These are phyloP conservation scores for Zoanthus sociatus DNA, from an alignment of 92 coral and sea anemone species.

Conservation along the genomic window DNA sequence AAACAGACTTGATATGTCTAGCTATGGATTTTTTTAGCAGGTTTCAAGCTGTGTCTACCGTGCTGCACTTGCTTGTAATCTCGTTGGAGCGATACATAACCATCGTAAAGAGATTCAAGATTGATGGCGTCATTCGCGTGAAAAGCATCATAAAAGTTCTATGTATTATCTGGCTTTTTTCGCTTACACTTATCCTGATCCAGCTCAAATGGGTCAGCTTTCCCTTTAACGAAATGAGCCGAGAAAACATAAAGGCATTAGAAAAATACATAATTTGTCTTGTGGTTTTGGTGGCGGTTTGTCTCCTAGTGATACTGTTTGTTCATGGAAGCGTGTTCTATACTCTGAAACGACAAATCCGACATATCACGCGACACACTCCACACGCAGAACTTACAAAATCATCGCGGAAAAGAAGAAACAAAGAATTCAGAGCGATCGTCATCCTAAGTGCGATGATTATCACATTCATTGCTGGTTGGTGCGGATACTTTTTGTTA, in stretches of 20 bases:
- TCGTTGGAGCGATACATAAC: constrained; percentile 66
- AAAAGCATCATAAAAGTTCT: constrained; percentile 30
- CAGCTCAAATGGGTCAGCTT: constrained; percentile 60
- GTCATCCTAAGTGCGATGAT: constrained; percentile 58
- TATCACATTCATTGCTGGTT: constrained; percentile 53
- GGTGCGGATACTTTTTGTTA: constrained; percentile 54
- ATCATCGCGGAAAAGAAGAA: constrained; percentile 33
- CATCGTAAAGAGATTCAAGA: constrained; percentile 56
- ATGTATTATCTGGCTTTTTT: constrained; percentile 47
- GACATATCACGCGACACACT: constrained; percentile 49
- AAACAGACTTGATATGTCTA: constrained; percentile 35
- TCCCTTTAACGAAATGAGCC: not conserved
- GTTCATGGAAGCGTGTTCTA: constrained; percentile 49
- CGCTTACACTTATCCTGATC: constrained; percentile 44
- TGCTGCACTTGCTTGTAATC: constrained; percentile 60
- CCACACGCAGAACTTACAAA: constrained; percentile 54
- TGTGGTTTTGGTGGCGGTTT: constrained; percentile 15
- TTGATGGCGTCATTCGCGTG: constrained; percentile 41
- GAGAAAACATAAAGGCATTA: not conserved
- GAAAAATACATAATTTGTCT: constrained; percentile 45
- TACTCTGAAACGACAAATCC: constrained; percentile 50
- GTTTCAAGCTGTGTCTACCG: constrained; percentile 66
- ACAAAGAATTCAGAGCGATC: constrained; percentile 56
- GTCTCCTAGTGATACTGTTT: constrained; percentile 51
- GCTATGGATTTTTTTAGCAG: constrained; percentile 56